Conservation (phyloP, 2,888 invertebrate genomes). For the Ormyrus thymus region DNA sequence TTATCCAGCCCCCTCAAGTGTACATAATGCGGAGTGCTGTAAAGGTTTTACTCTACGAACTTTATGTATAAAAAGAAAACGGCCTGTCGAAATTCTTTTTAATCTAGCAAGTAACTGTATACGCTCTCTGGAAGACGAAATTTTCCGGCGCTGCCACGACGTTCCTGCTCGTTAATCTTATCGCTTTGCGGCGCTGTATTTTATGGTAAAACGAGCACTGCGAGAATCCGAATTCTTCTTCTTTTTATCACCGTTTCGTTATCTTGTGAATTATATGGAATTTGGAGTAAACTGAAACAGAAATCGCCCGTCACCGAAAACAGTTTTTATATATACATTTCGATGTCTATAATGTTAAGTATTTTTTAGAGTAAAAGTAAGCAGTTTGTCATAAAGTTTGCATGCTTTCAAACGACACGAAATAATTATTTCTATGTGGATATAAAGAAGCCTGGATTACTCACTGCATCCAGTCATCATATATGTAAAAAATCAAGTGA, state of each 20-base stretch:
- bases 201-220: not conserved
- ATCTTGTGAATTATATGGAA: not conserved
- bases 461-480: not conserved
- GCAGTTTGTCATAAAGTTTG: too few relatives aligned
- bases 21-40: too few relatives aligned
- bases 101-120: not conserved
- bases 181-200: slow-evolving; percentile 4
- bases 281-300: not conserved
- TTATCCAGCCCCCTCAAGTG: too few relatives aligned
- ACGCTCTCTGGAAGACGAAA: slow-evolving; percentile 30
- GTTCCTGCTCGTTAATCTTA: slow-evolving; percentile 31
- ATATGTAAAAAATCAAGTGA: slow-evolving; percentile 11
- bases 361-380: too few relatives aligned
- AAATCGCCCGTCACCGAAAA: too few relatives aligned
- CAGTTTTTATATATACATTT: not conserved
- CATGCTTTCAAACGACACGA: too few relatives aligned
- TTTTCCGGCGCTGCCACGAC: slow-evolving; percentile 12
- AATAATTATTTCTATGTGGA: too few relatives aligned
- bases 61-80: too few relatives aligned
- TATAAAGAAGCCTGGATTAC: too few relatives aligned
- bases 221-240: not conserved
- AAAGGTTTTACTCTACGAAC: too few relatives aligned
- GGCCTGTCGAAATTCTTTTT: not conserved
- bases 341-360: too few relatives aligned
- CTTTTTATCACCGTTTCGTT: not conserved